A percentile compares a stretch with the other conserved stretches of the same genome.
phyloP scores from a whole-genome alignment of 1,140 invertebrate genomes.

The Megalonaias nervosa region DNA sequence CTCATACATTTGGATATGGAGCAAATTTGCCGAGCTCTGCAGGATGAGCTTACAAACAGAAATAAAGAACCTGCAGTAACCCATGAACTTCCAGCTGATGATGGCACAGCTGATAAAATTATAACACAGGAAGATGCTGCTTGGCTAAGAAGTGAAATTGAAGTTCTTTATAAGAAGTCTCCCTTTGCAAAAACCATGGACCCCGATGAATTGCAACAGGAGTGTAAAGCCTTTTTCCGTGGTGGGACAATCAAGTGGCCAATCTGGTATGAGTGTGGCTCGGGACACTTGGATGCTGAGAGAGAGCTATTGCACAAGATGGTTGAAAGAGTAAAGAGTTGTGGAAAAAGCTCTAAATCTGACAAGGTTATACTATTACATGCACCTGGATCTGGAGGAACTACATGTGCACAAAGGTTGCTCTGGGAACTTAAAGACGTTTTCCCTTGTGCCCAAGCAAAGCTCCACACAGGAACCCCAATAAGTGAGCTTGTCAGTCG shows the following conservation, averaged over 20 bases:
- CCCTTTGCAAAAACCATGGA: constrained; percentile 14
- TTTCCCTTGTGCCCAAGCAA: constrained; percentile 38
- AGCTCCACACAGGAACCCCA: constrained; percentile 5
- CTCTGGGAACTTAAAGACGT: constrained; percentile 35
- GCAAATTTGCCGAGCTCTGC: constrained; percentile 10
- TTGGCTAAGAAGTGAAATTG: constrained; percentile 47
- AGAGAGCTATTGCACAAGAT: constrained; percentile 26
- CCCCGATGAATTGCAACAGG: constrained; percentile 28
- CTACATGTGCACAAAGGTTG: constrained; percentile 39
- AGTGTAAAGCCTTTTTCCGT: constrained; percentile 42
- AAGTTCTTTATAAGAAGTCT: constrained; percentile 42
- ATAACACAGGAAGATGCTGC: constrained; percentile 35
- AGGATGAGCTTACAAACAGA: not conserved
- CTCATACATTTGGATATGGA: constrained; percentile 15
- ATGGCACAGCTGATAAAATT: constrained; percentile 1
- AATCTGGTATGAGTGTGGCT: constrained; percentile 37
- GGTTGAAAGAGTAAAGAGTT: constrained; percentile 25
- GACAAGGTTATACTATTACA: constrained; percentile 21
- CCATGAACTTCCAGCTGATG: constrained; percentile 25
- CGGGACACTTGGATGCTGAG: constrained; percentile 40
- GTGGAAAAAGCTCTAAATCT: constrained; percentile 14
- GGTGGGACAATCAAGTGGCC: constrained; percentile 49
- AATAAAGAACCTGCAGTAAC: not conserved
- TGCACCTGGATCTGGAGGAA: constrained; percentile 47
- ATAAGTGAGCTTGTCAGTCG: constrained; percentile 19